Evolutionary conservation across 1,140 invertebrate species (phyloP).

Genomic region (Dendroctonus ponderosae): DNA sequence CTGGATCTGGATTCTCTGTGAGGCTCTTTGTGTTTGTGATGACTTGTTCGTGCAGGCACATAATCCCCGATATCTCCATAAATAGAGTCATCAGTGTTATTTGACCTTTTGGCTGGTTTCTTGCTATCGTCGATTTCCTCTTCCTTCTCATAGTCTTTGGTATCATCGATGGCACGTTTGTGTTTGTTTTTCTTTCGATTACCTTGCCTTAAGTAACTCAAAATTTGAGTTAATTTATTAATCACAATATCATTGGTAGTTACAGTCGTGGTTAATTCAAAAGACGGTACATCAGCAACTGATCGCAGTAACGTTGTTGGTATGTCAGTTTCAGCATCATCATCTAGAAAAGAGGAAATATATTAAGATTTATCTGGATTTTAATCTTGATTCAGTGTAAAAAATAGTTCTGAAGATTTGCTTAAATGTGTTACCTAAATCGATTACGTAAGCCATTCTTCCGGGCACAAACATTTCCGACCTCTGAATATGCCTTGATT

Average conservation of each 20-base stretch:
- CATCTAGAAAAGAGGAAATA: slow-evolving; percentile 57
- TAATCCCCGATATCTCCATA: slow-evolving; percentile 96
- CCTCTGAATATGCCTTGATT: slow-evolving; percentile 69
- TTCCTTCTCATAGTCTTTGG: slow-evolving; percentile 39
- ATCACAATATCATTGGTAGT: slow-evolving; percentile 96
- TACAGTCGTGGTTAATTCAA: slow-evolving; percentile 74
- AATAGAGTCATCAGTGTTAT: slow-evolving; percentile 67
- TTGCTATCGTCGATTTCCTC: slow-evolving; percentile 29
- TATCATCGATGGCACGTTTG: slow-evolving; percentile 60
- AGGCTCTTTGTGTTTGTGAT: slow-evolving; percentile 36
- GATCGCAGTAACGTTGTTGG: slow-evolving; percentile 94
- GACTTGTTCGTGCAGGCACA: slow-evolving; percentile 57
- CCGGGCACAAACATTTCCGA: slow-evolving; percentile 96
- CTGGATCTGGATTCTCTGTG: slow-evolving; percentile 38
- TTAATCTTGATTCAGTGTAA: no score
- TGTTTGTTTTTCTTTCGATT: slow-evolving; percentile 71
- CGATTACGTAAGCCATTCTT: slow-evolving; percentile 97
- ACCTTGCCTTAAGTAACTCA: slow-evolving; percentile 88
- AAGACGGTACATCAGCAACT: slow-evolving; percentile 88
- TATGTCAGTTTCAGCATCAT: slow-evolving; percentile 88
- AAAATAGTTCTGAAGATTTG: no score
- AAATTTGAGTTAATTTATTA: slow-evolving; percentile 95
- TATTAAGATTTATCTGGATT: neutral
- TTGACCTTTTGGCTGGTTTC: slow-evolving; percentile 37
- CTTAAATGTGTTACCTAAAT: slow-evolving; percentile 59